Base-by-base conservation (phyloP, 2,797 vertebrate genomes). In the Myoxocephalus aenaeus region DNA sequence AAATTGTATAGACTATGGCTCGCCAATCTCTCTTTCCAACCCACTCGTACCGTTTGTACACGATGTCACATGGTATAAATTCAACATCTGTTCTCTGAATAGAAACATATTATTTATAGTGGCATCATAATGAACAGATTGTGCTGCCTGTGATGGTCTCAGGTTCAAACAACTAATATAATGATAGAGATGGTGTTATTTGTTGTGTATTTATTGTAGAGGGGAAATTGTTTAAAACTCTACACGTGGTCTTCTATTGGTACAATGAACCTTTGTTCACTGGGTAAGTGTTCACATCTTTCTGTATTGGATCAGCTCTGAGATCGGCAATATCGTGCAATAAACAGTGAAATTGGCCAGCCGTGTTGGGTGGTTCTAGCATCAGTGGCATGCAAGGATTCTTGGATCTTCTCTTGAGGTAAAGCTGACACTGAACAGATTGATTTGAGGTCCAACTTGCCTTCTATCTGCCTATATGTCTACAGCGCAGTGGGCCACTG, bases 261-360 rank as follows among this genome's bases (percentile, higher is more conserved):
- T 86, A 93, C 92, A 93, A 93, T 89, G 89, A 92, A 86, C 77
- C 88, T 89, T 93, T 94, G 92, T 93, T 92, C 88, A 80, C 79
- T 81, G 69, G 72, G 76, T 86, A 87, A 89, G 87, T 91, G 89
- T 91, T 92, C 90, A 90, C 88, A 90, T 93, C 79, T 90, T 90
- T 73, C 72, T 90, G 90, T 44, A 81, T 59, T 82, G 83, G 79
- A 89, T 87, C 85, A 85, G 77, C 50, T 81, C 82, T 86, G 84
- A 85, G 88, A 90, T 87, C 73, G 85, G 89, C 40, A 42, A 42
- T 90, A 92, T 93, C 84, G 81, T 85, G 72, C 77, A 84, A 72
- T 89, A 79, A 90, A 89, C 84, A 90, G 61, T 67, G 67, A 82
- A 73, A 80, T 51, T 87, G 82, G 86, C 86, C 32, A 74, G 78